Conservation (phyloP, 2,888 invertebrate species). For the Cataglyphis cursor region DNA sequence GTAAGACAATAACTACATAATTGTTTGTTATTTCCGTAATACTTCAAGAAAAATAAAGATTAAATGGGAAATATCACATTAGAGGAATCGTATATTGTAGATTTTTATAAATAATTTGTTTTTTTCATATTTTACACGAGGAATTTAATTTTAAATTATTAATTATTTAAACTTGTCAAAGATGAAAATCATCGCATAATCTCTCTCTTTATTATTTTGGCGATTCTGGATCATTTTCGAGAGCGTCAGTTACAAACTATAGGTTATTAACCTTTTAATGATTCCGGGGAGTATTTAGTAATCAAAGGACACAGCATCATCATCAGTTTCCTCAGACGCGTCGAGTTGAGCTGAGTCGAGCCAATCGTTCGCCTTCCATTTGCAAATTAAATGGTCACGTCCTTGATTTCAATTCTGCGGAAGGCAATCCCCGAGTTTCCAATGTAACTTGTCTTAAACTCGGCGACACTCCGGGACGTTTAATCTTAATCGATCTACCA, state of each 20-base stretch:
- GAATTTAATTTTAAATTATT: background rate
- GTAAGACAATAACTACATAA: constrained; percentile 8
- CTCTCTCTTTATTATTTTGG: background rate
- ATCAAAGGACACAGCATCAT: constrained; percentile 30
- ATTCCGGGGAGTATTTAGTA: constrained; percentile 30
- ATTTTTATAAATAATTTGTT: constrained; percentile 65
- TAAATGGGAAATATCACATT: background rate
- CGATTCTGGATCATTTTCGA: background rate
- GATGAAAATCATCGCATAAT: background rate
- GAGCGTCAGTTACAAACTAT: background rate
- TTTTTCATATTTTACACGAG: background rate
- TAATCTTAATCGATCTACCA: constrained; percentile 81
- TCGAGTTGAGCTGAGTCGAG: background rate
- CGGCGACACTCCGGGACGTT: constrained; percentile 72
- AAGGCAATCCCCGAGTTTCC: constrained; percentile 73
- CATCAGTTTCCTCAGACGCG: constrained; percentile 20
- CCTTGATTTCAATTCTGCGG: constrained; percentile 75
- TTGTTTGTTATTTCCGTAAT: background rate
- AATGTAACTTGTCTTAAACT: constrained; percentile 76
- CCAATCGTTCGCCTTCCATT: constrained; percentile 67
- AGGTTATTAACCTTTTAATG: background rate
- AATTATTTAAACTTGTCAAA: background rate
- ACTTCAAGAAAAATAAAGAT: background rate
- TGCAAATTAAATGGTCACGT: constrained; percentile 78
- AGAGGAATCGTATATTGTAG: constrained; percentile 33